Conservation (phyloP, 1,140 invertebrate genomes). For the Grapholita molesta region DNA sequence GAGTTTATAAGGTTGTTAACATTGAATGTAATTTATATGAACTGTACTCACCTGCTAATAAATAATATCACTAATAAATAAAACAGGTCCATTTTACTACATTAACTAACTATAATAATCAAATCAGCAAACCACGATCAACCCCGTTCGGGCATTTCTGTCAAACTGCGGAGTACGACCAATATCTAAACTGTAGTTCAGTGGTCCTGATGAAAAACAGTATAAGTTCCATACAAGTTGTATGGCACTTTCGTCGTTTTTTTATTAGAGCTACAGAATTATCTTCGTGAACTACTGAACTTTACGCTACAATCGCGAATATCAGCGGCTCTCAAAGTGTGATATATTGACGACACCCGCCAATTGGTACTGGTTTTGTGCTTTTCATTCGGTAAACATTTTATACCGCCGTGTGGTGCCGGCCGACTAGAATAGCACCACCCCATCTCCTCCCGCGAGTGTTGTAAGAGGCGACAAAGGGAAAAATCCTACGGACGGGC, state of each 20-base stretch:
- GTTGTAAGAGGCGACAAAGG: too few species aligned
- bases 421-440: too few species aligned
- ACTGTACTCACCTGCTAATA: neutral
- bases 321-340: neutral
- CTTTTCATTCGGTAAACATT: too few species aligned
- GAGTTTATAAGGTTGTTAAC: too few species aligned
- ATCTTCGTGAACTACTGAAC: neutral
- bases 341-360: neutral
- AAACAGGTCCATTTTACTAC: neutral
- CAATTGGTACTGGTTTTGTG: too few species aligned
- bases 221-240: too few species aligned
- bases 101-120: neutral
- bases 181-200: neutral
- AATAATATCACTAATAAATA: neutral
- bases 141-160: neutral
- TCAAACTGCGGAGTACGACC: conserved; percentile 1
- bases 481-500: too few species aligned
- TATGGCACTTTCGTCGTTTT: too few species aligned
- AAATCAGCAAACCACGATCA: neutral
- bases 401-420: too few species aligned
- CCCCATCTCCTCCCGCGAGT: too few species aligned
- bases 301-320: neutral
- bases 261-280: too few species aligned
- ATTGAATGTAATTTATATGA: neutral
- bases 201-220: too few species aligned